A percentile compares a stretch with the other conserved stretches of the same genome.
Evolutionary conservation across 1,140 invertebrate species (phyloP).

Genomic region (Magallana gigas): DNA sequence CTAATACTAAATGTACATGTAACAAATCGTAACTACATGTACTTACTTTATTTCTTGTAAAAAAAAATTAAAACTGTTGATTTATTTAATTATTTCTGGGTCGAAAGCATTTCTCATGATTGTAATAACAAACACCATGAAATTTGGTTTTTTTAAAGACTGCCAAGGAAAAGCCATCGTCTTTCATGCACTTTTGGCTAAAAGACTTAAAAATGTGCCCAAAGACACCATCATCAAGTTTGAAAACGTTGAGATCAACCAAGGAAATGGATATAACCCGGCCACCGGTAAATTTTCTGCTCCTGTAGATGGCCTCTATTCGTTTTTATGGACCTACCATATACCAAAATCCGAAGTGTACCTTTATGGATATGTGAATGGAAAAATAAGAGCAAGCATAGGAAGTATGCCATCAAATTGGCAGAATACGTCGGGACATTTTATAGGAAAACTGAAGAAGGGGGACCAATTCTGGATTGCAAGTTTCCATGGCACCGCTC

Average conservation of each 20-base stretch:
- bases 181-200: not conserved
- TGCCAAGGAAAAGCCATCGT: not conserved
- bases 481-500: not conserved
- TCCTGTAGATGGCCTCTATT: constrained; percentile 4
- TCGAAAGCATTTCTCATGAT: too few relatives aligned
- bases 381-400: not conserved
- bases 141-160: not conserved
- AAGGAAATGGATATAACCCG: not conserved
- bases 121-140: too few relatives aligned
- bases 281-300: not conserved
- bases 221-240: not conserved
- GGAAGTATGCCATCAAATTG: not conserved
- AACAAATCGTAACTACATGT: too few relatives aligned
- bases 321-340: not conserved
- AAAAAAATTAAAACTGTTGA: too few relatives aligned
- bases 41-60: too few relatives aligned
- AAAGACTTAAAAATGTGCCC: not conserved
- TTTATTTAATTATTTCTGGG: too few relatives aligned
- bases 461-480: not conserved
- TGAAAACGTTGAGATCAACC: not conserved
- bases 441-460: not conserved
- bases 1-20: too few relatives aligned
- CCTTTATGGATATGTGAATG: not conserved
- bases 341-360: not conserved
- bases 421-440: not conserved